A percentile compares a stretch with the other conserved stretches of the same genome.
phyloP scores from a whole-genome alignment of 2,888 invertebrate genomes.

The Ypsolopha sequella region DNA sequence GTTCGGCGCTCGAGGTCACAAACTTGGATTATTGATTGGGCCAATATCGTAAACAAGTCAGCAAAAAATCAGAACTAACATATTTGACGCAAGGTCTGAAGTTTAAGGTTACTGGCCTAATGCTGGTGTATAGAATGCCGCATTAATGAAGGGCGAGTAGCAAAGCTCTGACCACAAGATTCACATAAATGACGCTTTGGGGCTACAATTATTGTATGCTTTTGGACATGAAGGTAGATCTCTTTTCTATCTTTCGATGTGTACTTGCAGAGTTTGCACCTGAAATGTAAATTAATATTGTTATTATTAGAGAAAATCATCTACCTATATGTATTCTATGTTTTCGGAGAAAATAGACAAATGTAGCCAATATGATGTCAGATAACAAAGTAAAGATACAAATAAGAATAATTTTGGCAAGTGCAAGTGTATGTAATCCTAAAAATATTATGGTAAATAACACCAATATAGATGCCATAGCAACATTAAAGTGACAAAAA shows the following conservation, averaged over 20 bases:
- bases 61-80: too few species aligned
- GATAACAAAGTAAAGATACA: slow-evolving; percentile 1
- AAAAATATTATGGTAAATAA: too few species aligned
- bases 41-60: too few species aligned
- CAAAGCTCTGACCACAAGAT: slow-evolving; percentile 51
- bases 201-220: slow-evolving; percentile 43
- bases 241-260: slow-evolving; percentile 67
- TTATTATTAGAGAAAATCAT: neutral
- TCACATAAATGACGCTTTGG: slow-evolving; percentile 47
- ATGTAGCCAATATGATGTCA: neutral
- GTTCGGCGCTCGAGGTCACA: too few species aligned
- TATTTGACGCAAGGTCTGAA: too few species aligned
- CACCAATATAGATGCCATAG: too few species aligned
- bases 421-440: too few species aligned
- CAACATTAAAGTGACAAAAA: too few species aligned
- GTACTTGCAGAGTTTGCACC: slow-evolving; percentile 72
- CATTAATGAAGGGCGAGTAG: slow-evolving; percentile 33
- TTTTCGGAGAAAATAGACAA: too few species aligned
- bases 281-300: slow-evolving; percentile 19
- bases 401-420: too few species aligned
- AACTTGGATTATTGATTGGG: too few species aligned
- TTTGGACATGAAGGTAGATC: slow-evolving; percentile 70
- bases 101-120: slow-evolving; percentile 12
- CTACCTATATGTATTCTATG: too few species aligned
- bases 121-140: slow-evolving; percentile 38